These are phyloP conservation scores for Dendronephthya gigantea DNA, from an alignment of 64 coral and sea anemone genomes.

Conservation along the genomic window DNA sequence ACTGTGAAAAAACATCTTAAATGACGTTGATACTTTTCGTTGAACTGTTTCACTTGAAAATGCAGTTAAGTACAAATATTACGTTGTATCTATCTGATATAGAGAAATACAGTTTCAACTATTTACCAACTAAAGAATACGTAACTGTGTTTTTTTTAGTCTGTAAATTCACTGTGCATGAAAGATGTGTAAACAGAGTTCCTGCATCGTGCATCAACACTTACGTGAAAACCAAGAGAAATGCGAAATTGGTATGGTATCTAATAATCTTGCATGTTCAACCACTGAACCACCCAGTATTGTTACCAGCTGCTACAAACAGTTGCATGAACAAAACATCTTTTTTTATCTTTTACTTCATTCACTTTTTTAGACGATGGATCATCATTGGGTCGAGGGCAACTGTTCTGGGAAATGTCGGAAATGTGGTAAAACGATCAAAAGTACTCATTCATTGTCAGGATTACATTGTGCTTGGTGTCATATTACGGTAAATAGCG, in stretches of 20 bases:
- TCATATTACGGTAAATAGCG: constrained; percentile 65
- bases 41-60: too few relatives aligned
- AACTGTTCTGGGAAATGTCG: constrained; percentile 87
- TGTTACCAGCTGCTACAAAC: background rate
- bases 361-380: constrained; percentile 53
- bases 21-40: too few relatives aligned
- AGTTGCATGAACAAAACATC: too few relatives aligned
- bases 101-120: too few relatives aligned
- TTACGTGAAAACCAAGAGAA: constrained; percentile 91
- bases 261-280: background rate
- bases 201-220: constrained; percentile 98
- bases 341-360: background rate
- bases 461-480: constrained; percentile 95
- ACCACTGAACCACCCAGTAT: background rate
- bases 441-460: constrained; percentile 74
- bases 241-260: constrained; percentile 70
- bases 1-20: too few relatives aligned
- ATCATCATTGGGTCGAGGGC: constrained; percentile 94
- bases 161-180: constrained; percentile 96
- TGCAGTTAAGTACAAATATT: too few relatives aligned
- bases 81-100: too few relatives aligned
- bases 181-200: constrained; percentile 81
- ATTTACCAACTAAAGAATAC: too few relatives aligned
- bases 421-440: constrained; percentile 82
- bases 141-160: constrained; percentile 40